Conservation (phyloP, 1,140 invertebrate species). For the Proales similis region DNA sequence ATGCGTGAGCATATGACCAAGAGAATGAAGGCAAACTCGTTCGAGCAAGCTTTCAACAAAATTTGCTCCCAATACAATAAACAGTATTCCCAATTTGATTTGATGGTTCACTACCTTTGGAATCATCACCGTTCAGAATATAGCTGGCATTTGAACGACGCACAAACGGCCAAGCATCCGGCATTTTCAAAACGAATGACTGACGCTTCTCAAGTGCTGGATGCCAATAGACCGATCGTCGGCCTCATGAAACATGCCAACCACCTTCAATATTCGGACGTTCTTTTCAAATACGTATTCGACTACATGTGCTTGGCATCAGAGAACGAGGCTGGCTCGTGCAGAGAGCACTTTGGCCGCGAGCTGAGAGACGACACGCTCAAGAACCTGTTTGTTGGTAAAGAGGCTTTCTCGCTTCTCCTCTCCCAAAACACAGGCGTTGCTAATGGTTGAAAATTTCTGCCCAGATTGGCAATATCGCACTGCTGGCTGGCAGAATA, state of each 20-base stretch:
- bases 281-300: not conserved
- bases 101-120: not conserved
- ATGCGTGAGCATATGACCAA: not conserved
- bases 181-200: not conserved
- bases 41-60: not conserved
- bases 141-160: not conserved
- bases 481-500: too few species aligned
- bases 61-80: not conserved
- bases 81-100: constrained; percentile 7
- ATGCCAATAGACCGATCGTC: too few species aligned
- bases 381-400: not conserved
- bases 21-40: not conserved
- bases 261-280: not conserved
- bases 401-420: too few species aligned
- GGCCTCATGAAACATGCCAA: too few species aligned
- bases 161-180: not conserved
- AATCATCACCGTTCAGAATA: not conserved
- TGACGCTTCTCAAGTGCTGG: not conserved
- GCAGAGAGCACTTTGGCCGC: not conserved
- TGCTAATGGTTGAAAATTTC: too few species aligned
- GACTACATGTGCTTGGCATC: constrained; percentile 7
- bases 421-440: too few species aligned
- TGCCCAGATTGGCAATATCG: too few species aligned
- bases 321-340: not conserved
- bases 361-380: not conserved